These are phyloP conservation scores for Scolanthus callimorphus DNA, from an alignment of 92 coral and sea anemone genomes.

Conservation along the genomic window DNA sequence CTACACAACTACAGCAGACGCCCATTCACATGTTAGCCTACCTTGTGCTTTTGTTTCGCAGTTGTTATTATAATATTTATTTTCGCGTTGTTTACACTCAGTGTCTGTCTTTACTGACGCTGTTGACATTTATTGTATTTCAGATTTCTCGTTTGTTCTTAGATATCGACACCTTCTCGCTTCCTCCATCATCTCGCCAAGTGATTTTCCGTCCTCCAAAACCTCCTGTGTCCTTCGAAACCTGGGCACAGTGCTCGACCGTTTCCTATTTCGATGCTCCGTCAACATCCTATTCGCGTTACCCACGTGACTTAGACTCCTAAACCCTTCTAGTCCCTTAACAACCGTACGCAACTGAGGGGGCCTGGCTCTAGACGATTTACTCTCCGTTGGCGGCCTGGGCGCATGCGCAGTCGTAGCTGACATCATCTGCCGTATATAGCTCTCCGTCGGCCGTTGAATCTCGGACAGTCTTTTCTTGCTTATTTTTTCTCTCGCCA, in stretches of 20 bases:
- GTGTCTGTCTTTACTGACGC: too few species aligned
- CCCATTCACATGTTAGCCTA: too few species aligned
- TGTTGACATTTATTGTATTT: too few species aligned
- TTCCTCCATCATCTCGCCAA: constrained; percentile 23
- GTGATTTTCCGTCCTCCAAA: constrained; percentile 2
- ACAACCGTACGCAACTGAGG: constrained; percentile 22
- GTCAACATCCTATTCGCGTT: constrained; percentile 11
- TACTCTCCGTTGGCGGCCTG: neutral
- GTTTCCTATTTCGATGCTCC: constrained; percentile 12
- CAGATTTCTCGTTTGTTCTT: constrained; percentile 13
- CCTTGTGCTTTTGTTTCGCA: too few species aligned
- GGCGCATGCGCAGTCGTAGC: constrained; percentile 6
- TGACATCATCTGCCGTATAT: constrained; percentile 15
- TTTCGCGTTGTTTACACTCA: neutral
- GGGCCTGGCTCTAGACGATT: neutral
- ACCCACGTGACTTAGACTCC: constrained; percentile 4
- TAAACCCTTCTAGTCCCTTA: constrained; percentile 11
- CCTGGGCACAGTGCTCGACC: neutral
- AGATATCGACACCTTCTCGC: constrained; percentile 22
- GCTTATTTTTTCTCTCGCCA: neutral
- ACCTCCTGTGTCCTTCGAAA: neutral
- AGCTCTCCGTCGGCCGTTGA: constrained; percentile 30
- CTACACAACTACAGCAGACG: too few species aligned
- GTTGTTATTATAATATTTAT: neutral
- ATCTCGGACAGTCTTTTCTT: constrained; percentile 20